Conservation (phyloP, 2,888 invertebrate species). For the Amiota mariae region DNA sequence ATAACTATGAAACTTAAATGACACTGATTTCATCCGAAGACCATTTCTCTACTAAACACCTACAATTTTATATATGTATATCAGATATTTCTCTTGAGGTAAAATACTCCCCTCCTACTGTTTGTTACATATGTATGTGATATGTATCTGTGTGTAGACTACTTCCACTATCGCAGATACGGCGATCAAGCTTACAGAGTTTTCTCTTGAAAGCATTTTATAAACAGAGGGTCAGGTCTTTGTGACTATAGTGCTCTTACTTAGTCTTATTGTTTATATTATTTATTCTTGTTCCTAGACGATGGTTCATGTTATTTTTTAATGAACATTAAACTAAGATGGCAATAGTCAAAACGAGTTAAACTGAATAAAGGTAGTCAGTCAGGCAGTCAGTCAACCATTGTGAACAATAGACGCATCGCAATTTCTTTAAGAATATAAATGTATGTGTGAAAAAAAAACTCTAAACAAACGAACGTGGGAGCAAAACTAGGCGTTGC, state of each 20-base stretch:
- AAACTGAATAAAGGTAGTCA: conserved; percentile 37
- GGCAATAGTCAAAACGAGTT: conserved; percentile 10
- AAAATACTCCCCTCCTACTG: conserved; percentile 10
- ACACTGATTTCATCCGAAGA: too few relatives aligned
- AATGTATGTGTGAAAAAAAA: not conserved
- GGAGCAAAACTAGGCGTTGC: not conserved
- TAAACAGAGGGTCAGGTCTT: too few relatives aligned
- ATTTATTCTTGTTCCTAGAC: too few relatives aligned
- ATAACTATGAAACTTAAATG: too few relatives aligned
- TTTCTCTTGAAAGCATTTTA: too few relatives aligned
- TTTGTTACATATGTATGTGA: conserved; percentile 4
- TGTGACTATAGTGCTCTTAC: too few relatives aligned
- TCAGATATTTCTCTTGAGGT: not conserved
- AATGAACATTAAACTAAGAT: conserved; percentile 53
- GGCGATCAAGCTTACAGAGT: too few relatives aligned
- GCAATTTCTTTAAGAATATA: not conserved
- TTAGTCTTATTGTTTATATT: too few relatives aligned
- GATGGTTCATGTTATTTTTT: conserved; percentile 51
- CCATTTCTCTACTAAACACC: too few relatives aligned
- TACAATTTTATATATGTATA: too few relatives aligned
- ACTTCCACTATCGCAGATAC: too few relatives aligned
- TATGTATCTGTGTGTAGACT: not conserved
- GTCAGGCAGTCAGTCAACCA: conserved; percentile 15
- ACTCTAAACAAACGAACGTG: conserved; percentile 10
- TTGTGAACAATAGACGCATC: conserved; percentile 7